A percentile compares a stretch with the other conserved stretches of the same genome.
phyloP scores from a whole-genome alignment of 2,113 vertebrate genomes.

The Ardeotis arabs region DNA sequence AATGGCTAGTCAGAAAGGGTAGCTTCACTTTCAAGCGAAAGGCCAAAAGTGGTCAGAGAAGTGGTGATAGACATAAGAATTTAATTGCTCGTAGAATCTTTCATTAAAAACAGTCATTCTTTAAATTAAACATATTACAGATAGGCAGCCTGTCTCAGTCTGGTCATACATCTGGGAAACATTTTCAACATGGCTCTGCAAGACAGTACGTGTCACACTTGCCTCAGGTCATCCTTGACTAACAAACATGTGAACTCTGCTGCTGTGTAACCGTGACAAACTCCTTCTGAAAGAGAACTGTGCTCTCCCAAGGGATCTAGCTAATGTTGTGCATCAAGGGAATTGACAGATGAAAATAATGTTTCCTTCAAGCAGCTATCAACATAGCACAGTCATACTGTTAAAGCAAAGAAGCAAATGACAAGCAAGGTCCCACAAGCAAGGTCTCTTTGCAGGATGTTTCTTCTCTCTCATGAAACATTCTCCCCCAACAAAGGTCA shows the following conservation, averaged over 20 bases:
- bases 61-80: neutral
- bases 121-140: neutral
- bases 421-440: neutral
- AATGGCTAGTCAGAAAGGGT: neutral
- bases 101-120: neutral
- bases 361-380: neutral
- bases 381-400: neutral
- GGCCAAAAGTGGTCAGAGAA: neutral
- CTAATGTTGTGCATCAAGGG: neutral
- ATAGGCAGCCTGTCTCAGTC: neutral
- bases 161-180: neutral
- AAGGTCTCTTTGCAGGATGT: neutral
- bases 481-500: neutral
- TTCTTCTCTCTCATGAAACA: neutral
- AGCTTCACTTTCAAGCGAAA: neutral
- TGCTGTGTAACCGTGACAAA: neutral
- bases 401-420: neutral
- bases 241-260: neutral
- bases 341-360: neutral
- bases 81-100: neutral
- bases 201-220: neutral
- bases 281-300: neutral
- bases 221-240: neutral
- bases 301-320: neutral
- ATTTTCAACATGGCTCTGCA: neutral